Evolutionary conservation across 2,888 invertebrate species (phyloP).

Genomic region (Dynastes hyllus): DNA sequence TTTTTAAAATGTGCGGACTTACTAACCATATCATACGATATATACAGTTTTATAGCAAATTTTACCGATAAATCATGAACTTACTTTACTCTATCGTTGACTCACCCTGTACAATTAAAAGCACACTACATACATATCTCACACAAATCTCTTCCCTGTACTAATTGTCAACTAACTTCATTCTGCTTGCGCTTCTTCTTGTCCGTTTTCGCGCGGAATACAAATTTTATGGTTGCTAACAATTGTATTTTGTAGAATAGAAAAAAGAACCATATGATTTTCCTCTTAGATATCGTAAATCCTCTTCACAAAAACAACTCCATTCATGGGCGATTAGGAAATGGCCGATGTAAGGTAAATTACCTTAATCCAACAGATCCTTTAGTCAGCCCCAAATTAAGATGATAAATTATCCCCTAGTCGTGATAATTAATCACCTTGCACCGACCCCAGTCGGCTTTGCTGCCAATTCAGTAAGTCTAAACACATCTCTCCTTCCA

Average conservation of each 20-base stretch:
- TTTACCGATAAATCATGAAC: no score
- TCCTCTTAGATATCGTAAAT: background rate
- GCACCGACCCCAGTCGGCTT: background rate
- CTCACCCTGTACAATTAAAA: no score
- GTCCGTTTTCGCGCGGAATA: no score
- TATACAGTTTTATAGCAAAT: no score
- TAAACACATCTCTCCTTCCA: background rate
- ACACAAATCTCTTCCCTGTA: no score
- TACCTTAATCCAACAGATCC: slow-evolving; percentile 30
- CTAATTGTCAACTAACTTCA: no score
- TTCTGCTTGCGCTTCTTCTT: no score
- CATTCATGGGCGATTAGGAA: background rate
- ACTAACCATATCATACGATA: no score
- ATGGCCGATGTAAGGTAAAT: slow-evolving; percentile 25
- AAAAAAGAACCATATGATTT: background rate
- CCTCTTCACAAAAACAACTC: background rate
- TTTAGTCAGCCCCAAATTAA: slow-evolving; percentile 34
- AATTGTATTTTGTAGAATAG: background rate
- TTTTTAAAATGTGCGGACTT: no score
- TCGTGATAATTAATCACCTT: slow-evolving; percentile 32
- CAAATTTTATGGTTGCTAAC: background rate
- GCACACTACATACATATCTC: no score
- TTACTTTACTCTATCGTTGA: no score
- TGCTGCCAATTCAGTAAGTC: slow-evolving; percentile 16
- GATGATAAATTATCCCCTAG: slow-evolving; percentile 23